Evolutionary conservation across 2,113 vertebrate species (phyloP).

Genomic region (Caracal caracal): DNA sequence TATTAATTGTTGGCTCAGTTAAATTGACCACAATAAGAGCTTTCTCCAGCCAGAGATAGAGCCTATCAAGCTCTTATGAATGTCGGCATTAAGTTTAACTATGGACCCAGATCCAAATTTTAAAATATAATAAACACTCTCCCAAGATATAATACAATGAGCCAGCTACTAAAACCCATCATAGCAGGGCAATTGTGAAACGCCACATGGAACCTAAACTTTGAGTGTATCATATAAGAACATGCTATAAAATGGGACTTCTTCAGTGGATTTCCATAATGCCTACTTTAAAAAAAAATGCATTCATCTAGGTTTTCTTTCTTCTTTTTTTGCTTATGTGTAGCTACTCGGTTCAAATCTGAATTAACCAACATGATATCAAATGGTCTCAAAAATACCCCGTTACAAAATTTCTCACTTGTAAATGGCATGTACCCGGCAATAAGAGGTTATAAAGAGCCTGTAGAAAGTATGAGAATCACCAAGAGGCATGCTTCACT

Average conservation of each 20-base stretch:
- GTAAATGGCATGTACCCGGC: not conserved
- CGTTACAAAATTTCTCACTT: conserved; percentile 33
- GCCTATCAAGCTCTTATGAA: conserved; percentile 72
- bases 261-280: not conserved
- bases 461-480: not conserved
- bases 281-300: conserved; percentile 1
- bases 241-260: not conserved
- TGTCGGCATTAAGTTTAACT: conserved; percentile 66
- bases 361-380: not conserved
- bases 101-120: conserved; percentile 59
- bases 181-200: conserved; percentile 38
- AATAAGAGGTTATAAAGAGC: not conserved
- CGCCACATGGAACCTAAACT: conserved; percentile 16
- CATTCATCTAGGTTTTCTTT: not conserved
- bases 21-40: conserved; percentile 78
- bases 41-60: conserved; percentile 80
- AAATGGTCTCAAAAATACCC: not conserved
- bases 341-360: not conserved
- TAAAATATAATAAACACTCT: conserved; percentile 68
- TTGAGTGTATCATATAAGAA: conserved; percentile 10
- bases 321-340: not conserved
- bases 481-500: not conserved
- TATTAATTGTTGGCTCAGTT: conserved; percentile 82
- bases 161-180: conserved; percentile 53
- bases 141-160: conserved; percentile 49